Evolutionary conservation across 2,888 invertebrate species (phyloP), one percentile per base, ranked within the genome.

Genomic region (Limnephilus auricula): DNA sequence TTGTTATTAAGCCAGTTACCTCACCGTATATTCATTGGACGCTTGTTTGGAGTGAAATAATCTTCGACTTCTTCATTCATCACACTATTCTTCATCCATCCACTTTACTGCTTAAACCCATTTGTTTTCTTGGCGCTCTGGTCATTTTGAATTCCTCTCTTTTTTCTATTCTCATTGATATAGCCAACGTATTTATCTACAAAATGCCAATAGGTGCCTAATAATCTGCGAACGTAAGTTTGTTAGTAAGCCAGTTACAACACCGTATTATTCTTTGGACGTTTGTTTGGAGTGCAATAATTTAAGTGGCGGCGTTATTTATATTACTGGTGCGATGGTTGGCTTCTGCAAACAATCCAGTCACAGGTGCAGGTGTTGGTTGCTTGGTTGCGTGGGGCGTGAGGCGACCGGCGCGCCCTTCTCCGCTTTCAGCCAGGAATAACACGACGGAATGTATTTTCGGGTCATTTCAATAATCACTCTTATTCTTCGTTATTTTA

Each of bases 341-440:
- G 91, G 89, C 91, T 89, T 79, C 89, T 85, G 89, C 91, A 79
- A 91, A 91, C 91, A 89, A 84, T 91, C 91, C 89, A 65, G 78
- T 83, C 90, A 45, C 92, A 90, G 90, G 82, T 86, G 92, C 83
- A 37, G 50, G 50, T 50, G 50, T 50, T 50, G 50, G 50, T 25
- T 50, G 50, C 18, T n/a, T 9, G 65, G 65, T 85, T 90, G 90
- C 91, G 91, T 50, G 82, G 91, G 90, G 89, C 86, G 50, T 80
- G 78, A 12, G 85, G 78, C 37, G 32, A 40, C 50, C 40, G 80
- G 79, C 79, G 80, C 37, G 30, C 80, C 80, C 65, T 30, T 80
- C 79, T 89, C 79, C 89, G 89, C 80, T 40, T 45, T 25, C 89
- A 80, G 89, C 80, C 89, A 89, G 37, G 37, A 89, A 89, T 80